Conservation (phyloP, 2,797 vertebrate species). For the Chelon labrosus region DNA sequence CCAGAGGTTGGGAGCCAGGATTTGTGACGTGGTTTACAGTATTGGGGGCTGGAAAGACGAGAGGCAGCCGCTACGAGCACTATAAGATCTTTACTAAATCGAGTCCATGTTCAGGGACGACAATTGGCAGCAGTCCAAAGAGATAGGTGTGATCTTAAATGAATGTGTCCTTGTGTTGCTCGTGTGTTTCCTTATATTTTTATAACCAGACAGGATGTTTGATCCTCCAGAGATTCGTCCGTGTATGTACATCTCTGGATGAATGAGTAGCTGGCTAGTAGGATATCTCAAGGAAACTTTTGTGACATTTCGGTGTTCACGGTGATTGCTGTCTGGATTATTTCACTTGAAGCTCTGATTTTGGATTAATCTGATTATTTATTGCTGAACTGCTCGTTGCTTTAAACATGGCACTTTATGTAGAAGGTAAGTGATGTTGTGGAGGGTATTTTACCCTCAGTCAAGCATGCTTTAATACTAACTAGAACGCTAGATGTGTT, state of each 20-base stretch:
- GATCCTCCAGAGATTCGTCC: not conserved
- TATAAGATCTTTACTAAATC: conserved; percentile 25
- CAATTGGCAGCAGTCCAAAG: conserved; percentile 33
- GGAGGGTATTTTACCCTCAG: no score
- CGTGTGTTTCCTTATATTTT: not conserved
- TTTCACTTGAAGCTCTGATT: not conserved
- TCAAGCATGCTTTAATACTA: no score
- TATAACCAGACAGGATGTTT: conserved; percentile 16
- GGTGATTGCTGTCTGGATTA: conserved; percentile 8
- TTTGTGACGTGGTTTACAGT: conserved; percentile 69
- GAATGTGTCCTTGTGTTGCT: conserved; percentile 18
- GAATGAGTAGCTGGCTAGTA: conserved; percentile 4
- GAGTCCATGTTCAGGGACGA: conserved; percentile 9
- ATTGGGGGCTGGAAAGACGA: conserved; percentile 22
- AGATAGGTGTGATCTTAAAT: conserved; percentile 27
- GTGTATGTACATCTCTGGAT: conserved; percentile 30
- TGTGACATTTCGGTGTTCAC: not conserved
- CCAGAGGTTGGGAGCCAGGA: conserved; percentile 43
- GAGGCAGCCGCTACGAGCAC: conserved; percentile 27
- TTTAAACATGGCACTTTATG: conserved; percentile 58
- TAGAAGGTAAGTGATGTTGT: conserved; percentile 76
- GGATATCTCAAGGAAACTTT: conserved; percentile 38
- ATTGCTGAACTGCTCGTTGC: conserved; percentile 34
- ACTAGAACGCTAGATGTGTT: not conserved
- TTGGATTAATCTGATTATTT: conserved; percentile 22